Base-by-base conservation (phyloP, 2,113 vertebrate genomes). In the Syngnathoides biaculeatus region DNA sequence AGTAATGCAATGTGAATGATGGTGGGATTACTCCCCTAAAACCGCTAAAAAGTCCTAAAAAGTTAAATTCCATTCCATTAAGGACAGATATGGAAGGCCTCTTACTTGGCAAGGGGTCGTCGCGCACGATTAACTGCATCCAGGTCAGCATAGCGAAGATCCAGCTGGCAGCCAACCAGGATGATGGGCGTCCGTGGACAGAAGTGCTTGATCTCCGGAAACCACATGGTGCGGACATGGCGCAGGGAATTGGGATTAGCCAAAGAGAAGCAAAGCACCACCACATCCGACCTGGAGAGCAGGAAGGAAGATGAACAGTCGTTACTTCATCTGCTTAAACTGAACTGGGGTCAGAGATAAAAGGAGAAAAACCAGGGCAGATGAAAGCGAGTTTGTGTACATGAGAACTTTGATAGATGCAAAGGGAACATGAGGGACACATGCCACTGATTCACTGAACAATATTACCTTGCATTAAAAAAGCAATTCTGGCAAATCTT, bases 171-270 rank as follows among this genome's bases (percentile, higher is more conserved):
- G 73, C 95, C 95, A 53, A 96, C 95, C 71, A 96, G 91, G 85
- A 96, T 93, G 65, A 96, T 94, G 67, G 95, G 95, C 0, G 94
- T 95, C 20, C 94, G 93, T 0, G 95, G 95, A 78, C 95, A 96
- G 90, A 96, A 96, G 90, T 96, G 95, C 85, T 95, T 95, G 89
- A 95, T 96, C 82, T 96, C 95, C 0, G 94, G 93, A 80, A 93
- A 94, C 95, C 95, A 96, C 94, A 95, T 95, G 69, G 90, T 94
- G 90, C 93, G 93, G 71, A 96, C 94, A 0, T 96, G 94, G 60
- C 92, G 93, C 84, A 96, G 87, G 0, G 95, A 96, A 84, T 95
- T 94, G 57, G 95, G 95, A 87, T 95, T 96, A 0, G 95, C 95
- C 91, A 95, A 77, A 14, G 95, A 95, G 88, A 96, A 96, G 79